A percentile compares a stretch with the other conserved stretches of the same genome.
Evolutionary conservation across 2,113 vertebrate species (phyloP).

Genomic region (Microtus ochrogaster): DNA sequence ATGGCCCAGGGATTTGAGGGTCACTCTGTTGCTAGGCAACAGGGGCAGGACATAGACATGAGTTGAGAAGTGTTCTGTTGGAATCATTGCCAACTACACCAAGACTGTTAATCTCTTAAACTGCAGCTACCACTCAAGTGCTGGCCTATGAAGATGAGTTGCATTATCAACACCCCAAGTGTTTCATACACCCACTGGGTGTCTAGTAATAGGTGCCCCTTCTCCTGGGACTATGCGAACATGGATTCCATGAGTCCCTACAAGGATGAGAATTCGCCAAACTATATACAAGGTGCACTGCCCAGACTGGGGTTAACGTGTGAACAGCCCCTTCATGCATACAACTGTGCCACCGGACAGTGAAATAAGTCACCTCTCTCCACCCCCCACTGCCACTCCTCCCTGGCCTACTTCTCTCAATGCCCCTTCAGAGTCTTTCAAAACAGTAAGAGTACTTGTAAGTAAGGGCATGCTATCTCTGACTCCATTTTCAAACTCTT

Average conservation of each 20-base stretch:
- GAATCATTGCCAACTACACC: too few relatives aligned
- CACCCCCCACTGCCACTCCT: too few relatives aligned
- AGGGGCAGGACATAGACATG: not conserved
- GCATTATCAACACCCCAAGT: not conserved
- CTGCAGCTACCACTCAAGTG: not conserved
- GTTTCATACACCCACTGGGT: too few relatives aligned
- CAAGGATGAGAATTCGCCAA: not conserved
- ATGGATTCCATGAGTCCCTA: not conserved
- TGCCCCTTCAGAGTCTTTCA: not conserved
- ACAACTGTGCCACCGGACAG: not conserved
- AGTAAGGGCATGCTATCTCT: not conserved
- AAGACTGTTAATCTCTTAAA: not conserved
- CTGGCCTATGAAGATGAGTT: accelerated
- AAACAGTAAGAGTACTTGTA: not conserved
- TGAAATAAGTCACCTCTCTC: not conserved
- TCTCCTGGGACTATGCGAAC: not conserved
- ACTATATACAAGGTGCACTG: not conserved
- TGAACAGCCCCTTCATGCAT: too few relatives aligned
- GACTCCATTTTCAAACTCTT: not conserved
- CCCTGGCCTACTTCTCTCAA: not conserved
- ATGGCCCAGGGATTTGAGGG: not conserved
- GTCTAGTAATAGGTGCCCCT: not conserved
- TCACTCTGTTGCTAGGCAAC: not conserved
- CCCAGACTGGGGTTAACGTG: not conserved
- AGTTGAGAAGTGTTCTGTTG: too few relatives aligned